Percentiles rank a stretch among this genome's conserved stretches.
Conservation (phyloP, 2,113 vertebrate species). For the Herpetotheres cachinnans region DNA sequence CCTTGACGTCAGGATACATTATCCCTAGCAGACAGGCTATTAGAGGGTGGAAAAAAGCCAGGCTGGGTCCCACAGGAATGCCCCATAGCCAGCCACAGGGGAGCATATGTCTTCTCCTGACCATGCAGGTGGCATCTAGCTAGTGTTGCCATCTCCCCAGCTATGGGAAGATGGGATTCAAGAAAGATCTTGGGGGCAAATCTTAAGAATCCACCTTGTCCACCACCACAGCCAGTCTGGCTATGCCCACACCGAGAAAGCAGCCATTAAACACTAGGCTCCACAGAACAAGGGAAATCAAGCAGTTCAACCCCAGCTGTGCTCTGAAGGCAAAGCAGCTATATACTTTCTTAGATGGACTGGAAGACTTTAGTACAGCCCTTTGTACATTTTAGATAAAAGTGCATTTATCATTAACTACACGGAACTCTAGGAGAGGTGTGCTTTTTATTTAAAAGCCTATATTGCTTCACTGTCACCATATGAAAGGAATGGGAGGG, state of each 20-base stretch:
- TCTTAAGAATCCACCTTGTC: rapidly evolving
- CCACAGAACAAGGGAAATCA: neutral
- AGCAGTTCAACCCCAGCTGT: rapidly evolving
- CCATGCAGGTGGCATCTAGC: neutral
- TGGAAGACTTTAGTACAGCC: neutral
- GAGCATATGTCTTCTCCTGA: neutral
- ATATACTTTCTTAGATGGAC: neutral
- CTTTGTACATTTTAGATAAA: neutral
- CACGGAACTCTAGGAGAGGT: neutral
- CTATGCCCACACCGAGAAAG: neutral
- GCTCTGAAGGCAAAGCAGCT: neutral
- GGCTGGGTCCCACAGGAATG: neutral
- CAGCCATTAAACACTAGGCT: neutral
- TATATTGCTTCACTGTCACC: neutral
- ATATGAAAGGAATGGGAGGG: neutral
- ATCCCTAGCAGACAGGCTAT: neutral
- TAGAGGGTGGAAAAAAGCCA: neutral
- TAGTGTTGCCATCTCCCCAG: neutral
- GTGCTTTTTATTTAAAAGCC: neutral
- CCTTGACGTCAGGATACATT: neutral
- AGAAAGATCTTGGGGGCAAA: neutral
- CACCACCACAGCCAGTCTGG: rapidly evolving
- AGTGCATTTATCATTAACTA: neutral
- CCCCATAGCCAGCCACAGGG: neutral
- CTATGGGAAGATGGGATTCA: neutral